Evolutionary conservation across 2,888 invertebrate genomes (phyloP).

Genomic region (Aphrophora alni): DNA sequence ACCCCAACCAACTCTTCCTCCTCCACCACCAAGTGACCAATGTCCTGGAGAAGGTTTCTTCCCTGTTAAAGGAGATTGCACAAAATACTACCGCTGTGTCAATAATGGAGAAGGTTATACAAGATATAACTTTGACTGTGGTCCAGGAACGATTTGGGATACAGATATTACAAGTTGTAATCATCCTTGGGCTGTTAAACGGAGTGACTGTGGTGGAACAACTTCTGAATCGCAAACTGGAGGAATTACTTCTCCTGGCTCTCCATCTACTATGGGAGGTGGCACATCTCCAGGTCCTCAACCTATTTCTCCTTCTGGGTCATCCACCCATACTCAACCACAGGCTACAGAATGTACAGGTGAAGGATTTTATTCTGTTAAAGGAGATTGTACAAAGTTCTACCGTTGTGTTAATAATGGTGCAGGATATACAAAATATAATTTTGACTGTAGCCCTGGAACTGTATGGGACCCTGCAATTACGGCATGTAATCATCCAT

Average conservation of each 20-base stretch:
- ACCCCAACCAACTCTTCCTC: background rate
- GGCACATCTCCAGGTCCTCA: background rate
- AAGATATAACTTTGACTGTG: constrained; percentile 67
- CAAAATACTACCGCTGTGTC: constrained; percentile 72
- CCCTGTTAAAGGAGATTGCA: constrained; percentile 66
- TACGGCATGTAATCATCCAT: constrained; percentile 66
- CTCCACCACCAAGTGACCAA: constrained; percentile 19
- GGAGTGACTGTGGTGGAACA: constrained; percentile 49
- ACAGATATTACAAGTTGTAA: constrained; percentile 67
- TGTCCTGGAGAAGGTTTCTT: constrained; percentile 68
- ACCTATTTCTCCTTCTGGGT: background rate
- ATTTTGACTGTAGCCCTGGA: constrained; percentile 69
- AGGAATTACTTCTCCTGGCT: background rate
- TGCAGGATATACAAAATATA: constrained; percentile 61
- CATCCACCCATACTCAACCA: background rate
- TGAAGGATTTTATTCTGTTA: constrained; percentile 70
- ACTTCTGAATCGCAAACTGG: background rate
- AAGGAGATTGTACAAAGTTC: constrained; percentile 67
- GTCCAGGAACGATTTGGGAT: constrained; percentile 73
- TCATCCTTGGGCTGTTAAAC: constrained; percentile 62
- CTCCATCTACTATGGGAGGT: background rate
- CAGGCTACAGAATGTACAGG: constrained; percentile 58
- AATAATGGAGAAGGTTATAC: constrained; percentile 59
- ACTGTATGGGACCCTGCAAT: constrained; percentile 74
- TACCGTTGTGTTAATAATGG: constrained; percentile 68